Conservation (phyloP, 2,797 vertebrate species). For the Sciurus vulgaris region DNA sequence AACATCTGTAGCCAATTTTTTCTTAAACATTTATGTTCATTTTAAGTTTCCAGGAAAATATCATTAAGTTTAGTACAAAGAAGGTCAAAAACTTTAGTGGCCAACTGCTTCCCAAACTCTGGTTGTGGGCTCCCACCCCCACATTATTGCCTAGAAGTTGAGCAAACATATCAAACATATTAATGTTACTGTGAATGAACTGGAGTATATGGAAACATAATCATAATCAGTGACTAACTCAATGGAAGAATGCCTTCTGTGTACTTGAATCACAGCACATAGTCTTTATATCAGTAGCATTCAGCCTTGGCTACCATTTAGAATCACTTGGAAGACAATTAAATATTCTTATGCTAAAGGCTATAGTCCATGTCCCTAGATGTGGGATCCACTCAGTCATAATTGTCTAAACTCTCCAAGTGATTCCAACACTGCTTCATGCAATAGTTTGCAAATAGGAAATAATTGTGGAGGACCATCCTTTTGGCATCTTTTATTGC, state of each 20-base stretch:
- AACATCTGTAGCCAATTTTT: background rate
- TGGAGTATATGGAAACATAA: background rate
- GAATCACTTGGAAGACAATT: background rate
- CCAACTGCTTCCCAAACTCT: background rate
- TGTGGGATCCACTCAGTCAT: background rate
- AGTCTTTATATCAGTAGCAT: background rate
- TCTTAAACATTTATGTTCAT: constrained; percentile 5
- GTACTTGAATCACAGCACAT: background rate
- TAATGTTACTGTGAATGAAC: background rate
- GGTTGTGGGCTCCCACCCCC: background rate
- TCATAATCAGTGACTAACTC: background rate
- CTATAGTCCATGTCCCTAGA: background rate
- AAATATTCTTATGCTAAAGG: background rate
- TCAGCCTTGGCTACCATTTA: background rate
- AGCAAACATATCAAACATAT: background rate
- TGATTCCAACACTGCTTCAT: background rate
- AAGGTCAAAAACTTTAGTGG: background rate
- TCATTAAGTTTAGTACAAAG: background rate
- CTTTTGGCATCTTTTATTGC: background rate
- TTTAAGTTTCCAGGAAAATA: constrained; percentile 16
- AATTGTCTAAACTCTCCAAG: background rate
- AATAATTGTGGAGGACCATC: background rate
- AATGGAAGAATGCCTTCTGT: background rate
- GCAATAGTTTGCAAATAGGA: background rate
- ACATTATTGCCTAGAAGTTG: background rate